Evolutionary conservation across 2,113 vertebrate species (phyloP).

Genomic region (Zosterops japonicus): DNA sequence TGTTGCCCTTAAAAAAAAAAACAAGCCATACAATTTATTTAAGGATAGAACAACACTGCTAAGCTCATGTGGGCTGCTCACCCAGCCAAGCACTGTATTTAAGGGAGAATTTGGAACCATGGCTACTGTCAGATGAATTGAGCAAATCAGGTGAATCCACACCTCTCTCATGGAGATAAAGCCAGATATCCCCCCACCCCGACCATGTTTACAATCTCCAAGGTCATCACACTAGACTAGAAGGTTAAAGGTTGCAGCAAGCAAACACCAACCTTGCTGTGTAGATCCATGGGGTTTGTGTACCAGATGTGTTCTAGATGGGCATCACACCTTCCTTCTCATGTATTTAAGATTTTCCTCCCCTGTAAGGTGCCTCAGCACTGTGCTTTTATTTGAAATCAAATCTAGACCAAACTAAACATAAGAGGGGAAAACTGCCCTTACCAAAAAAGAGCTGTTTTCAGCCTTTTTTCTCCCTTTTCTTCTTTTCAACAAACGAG

Average conservation of each 20-base stretch:
- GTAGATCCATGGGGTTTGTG: background rate
- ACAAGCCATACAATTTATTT: background rate
- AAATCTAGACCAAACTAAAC: background rate
- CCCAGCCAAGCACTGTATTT: background rate
- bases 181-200: fast-evolving
- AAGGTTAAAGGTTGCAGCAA: background rate
- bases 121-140: background rate
- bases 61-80: background rate
- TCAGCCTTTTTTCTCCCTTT: background rate
- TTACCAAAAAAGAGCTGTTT: background rate
- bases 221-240: background rate
- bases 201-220: background rate
- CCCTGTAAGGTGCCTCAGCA: background rate
- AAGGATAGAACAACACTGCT: background rate
- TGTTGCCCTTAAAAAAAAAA: background rate
- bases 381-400: background rate
- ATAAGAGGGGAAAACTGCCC: background rate
- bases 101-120: background rate
- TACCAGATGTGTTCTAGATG: background rate
- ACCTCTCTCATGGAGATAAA: background rate
- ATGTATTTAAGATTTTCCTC: background rate
- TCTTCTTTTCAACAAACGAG: background rate
- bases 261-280: background rate
- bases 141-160: background rate
- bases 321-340: background rate